These are phyloP conservation scores for Drosophila dunni DNA, from an alignment of 1,140 invertebrate species.

Conservation along the genomic window DNA sequence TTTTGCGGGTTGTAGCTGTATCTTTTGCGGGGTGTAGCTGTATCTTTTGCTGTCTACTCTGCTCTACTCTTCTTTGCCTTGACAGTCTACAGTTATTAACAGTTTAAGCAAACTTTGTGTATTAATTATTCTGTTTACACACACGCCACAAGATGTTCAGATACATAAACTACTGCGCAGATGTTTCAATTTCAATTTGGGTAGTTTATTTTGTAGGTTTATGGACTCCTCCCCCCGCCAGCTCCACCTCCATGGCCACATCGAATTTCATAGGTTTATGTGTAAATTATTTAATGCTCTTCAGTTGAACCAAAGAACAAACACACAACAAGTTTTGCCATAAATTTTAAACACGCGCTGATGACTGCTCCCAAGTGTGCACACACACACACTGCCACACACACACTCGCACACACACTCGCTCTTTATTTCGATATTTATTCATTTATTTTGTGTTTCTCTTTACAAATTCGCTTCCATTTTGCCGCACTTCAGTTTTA, in stretches of 20 bases:
- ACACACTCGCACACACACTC: neutral
- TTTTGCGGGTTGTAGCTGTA: conserved; percentile 32
- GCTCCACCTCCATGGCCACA: conserved; percentile 7
- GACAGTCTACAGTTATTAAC: conserved; percentile 66
- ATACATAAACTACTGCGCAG: neutral
- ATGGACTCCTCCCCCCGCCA: neutral
- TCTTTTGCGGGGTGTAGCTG: conserved; percentile 32
- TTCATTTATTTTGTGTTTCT: conserved; percentile 38
- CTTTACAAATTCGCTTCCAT: conserved; percentile 15
- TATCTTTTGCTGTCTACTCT: no score
- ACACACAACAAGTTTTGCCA: conserved; percentile 47
- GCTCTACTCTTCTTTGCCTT: conserved; percentile 44
- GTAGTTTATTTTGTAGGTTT: no score
- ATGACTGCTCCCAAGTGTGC: conserved; percentile 36
- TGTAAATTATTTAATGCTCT: conserved; percentile 19
- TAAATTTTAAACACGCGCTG: conserved; percentile 61
- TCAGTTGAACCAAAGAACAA: conserved; percentile 23
- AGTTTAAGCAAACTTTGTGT: conserved; percentile 66
- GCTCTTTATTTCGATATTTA: conserved; percentile 26
- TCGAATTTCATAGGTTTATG: neutral
- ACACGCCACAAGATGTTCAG: conserved; percentile 8
- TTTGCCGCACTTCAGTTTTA: conserved; percentile 18
- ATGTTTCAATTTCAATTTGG: neutral
- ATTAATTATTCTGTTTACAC: conserved; percentile 41
- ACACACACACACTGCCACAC: conserved; percentile 4